Percentiles rank a stretch among this genome's conserved stretches.
Evolutionary conservation across 2,797 vertebrate species (phyloP).

Genomic region (Furcifer pardalis): DNA sequence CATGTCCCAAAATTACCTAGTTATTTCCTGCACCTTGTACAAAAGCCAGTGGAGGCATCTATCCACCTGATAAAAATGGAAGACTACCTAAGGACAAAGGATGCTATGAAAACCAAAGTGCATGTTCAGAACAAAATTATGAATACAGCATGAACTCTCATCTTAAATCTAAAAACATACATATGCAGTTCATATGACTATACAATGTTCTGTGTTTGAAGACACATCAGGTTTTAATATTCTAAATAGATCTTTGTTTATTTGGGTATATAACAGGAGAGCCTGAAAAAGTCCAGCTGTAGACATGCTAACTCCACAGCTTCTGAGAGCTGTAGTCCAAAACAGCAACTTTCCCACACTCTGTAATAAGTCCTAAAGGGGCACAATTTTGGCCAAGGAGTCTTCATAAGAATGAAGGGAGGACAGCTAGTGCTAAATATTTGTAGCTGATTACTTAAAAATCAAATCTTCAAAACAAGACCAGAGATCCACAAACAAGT

Average conservation of each 20-base stretch:
- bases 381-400: not conserved
- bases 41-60: not conserved
- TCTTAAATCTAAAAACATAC: not conserved
- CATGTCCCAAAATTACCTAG: not conserved
- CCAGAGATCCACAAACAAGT: slow-evolving; percentile 30
- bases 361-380: fast-evolving
- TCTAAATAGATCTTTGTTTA: not conserved
- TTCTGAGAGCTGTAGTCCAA: not conserved
- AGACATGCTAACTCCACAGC: not conserved
- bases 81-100: slow-evolving; percentile 3
- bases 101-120: not conserved
- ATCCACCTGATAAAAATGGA: not conserved
- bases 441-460: not conserved
- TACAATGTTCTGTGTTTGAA: not conserved
- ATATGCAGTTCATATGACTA: not conserved
- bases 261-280: not conserved
- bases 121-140: not conserved
- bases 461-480: not conserved
- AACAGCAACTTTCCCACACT: not conserved
- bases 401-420: fast-evolving
- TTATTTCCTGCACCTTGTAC: not conserved
- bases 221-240: not conserved
- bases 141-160: not conserved
- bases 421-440: fast-evolving
- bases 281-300: no score